Evolutionary conservation across 1,140 invertebrate genomes (phyloP).

Genomic region (Charaxes varanes): DNA sequence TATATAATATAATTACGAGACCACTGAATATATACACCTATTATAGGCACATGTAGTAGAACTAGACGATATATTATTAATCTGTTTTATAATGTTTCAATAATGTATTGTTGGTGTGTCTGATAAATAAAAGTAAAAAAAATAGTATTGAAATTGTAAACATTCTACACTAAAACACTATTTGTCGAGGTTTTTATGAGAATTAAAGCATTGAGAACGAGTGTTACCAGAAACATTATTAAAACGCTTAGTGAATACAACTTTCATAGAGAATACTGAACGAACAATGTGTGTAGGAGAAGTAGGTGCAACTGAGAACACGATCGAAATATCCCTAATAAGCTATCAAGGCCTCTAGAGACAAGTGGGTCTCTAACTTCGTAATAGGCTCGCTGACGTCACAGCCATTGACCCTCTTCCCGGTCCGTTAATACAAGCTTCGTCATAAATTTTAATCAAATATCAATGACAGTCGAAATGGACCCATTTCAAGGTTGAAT

Average conservation of each 20-base stretch:
- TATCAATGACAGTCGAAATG: background rate
- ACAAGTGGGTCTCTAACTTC: slow-evolving; percentile 18
- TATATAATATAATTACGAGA: too few species aligned
- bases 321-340: slow-evolving; percentile 22
- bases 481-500: background rate
- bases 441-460: slow-evolving; percentile 13
- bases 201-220: too few species aligned
- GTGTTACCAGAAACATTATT: too few species aligned
- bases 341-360: slow-evolving; percentile 28
- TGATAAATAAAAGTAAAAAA: too few species aligned
- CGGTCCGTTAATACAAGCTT: slow-evolving; percentile 18
- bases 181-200: too few species aligned
- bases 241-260: background rate
- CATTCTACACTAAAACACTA: too few species aligned
- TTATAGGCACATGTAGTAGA: too few species aligned
- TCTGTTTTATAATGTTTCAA: too few species aligned
- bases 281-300: background rate
- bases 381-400: slow-evolving; percentile 20
- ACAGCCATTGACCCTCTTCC: slow-evolving; percentile 37
- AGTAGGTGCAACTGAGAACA: slow-evolving; percentile 4
- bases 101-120: too few species aligned
- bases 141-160: too few species aligned
- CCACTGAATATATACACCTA: too few species aligned
- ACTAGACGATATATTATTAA: too few species aligned
- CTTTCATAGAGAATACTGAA: background rate